Evolutionary conservation across 2,113 vertebrate genomes (phyloP).

Genomic region (Nipponia nippon): DNA sequence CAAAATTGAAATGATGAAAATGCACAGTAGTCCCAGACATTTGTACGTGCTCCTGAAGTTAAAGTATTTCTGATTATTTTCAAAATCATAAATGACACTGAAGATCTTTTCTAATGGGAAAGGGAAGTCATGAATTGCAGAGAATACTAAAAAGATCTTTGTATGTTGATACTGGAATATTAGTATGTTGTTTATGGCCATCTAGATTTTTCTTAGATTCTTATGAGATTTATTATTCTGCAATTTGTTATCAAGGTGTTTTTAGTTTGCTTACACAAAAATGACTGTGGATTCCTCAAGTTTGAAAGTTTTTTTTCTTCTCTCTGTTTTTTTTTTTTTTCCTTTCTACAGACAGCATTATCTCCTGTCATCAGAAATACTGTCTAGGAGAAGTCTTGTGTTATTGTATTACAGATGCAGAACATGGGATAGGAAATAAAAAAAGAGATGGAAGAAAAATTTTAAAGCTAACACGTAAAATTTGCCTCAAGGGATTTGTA

Average conservation of each 20-base stretch:
- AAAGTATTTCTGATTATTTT: not conserved
- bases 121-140: not conserved
- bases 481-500: not conserved
- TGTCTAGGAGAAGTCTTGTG: not conserved
- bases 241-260: not conserved
- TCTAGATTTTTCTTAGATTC: not conserved
- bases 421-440: not conserved
- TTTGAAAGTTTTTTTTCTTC: not conserved
- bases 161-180: not conserved
- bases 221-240: not conserved
- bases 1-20: not conserved
- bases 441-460: not conserved
- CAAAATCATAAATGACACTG: not conserved
- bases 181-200: not conserved
- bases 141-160: not conserved
- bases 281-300: not conserved
- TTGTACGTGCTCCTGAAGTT: not conserved
- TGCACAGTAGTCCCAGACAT: not conserved
- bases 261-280: not conserved
- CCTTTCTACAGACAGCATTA: not conserved
- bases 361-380: not conserved
- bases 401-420: not conserved
- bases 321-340: not conserved
- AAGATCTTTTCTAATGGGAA: not conserved
- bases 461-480: not conserved